Conservation (phyloP, 1,140 invertebrate genomes). For the Gonioctena quinquepunctata region DNA sequence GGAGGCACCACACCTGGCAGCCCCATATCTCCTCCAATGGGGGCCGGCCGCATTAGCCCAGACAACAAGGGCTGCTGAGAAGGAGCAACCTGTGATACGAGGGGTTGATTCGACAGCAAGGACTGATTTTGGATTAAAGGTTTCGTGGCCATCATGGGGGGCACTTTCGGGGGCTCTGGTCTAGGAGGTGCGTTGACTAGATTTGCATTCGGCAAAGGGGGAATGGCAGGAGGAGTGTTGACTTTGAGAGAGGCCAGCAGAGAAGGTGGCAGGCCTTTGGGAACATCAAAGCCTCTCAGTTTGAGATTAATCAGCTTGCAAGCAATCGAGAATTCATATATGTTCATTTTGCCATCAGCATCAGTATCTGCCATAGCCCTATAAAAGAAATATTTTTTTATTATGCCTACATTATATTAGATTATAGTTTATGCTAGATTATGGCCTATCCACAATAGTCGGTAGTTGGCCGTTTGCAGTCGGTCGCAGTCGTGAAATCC, state of each 20-base stretch:
- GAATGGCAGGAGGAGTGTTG: conserved; percentile 44
- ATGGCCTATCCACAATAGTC: no score
- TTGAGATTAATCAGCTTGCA: conserved; percentile 97
- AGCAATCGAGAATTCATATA: conserved; percentile 96
- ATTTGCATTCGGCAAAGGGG: conserved; percentile 48
- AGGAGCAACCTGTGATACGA: background rate
- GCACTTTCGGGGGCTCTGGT: conserved; percentile 56
- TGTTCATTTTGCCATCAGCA: conserved; percentile 95
- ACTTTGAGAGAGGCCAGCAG: conserved; percentile 69
- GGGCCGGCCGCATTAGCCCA: conserved; percentile 9
- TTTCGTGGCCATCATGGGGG: conserved; percentile 6
- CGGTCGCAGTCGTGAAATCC: no score
- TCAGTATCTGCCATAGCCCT: conserved; percentile 94
- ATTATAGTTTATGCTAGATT: no score
- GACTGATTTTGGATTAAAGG: conserved; percentile 22
- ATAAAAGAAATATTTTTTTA: conserved; percentile 39
- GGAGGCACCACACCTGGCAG: conserved; percentile 29
- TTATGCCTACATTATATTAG: no score
- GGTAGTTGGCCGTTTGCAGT: no score
- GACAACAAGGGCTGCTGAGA: conserved; percentile 20
- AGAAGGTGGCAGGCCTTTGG: conserved; percentile 78
- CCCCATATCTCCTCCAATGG: background rate
- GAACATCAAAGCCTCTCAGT: conserved; percentile 87
- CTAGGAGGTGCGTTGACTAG: conserved; percentile 51
- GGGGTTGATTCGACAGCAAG: conserved; percentile 34